Evolutionary conservation across 64 coral and sea anemone genomes (phyloP).

Genomic region (Montipora sp.): DNA sequence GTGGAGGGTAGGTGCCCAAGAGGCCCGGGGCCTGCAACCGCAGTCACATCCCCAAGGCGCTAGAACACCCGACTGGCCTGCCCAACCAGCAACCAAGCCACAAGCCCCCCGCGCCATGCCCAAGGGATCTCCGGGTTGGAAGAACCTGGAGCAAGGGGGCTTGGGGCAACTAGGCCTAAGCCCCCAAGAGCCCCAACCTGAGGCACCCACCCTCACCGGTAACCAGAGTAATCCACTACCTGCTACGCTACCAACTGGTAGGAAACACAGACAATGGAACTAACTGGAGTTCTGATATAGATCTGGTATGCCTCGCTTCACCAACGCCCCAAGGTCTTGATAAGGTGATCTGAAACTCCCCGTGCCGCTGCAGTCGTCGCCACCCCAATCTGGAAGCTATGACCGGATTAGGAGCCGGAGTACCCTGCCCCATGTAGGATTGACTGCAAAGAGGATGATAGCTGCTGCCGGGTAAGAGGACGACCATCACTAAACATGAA

Average conservation of each 20-base stretch:
- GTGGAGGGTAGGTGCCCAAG: no score
- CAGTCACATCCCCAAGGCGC: no score
- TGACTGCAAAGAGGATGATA: not conserved
- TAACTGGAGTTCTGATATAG: constrained; percentile 26
- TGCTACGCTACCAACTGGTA: no score
- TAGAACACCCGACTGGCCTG: no score
- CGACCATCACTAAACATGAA: not conserved
- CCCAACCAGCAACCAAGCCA: no score
- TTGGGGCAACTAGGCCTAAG: not conserved
- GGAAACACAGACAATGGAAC: not conserved
- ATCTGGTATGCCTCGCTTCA: constrained; percentile 16
- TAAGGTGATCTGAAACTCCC: constrained; percentile 41
- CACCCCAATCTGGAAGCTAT: constrained; percentile 44
- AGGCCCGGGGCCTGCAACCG: no score
- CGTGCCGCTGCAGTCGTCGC: not conserved
- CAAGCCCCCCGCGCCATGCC: not conserved
- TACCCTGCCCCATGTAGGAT: not conserved
- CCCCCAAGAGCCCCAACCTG: not conserved
- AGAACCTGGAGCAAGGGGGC: not conserved
- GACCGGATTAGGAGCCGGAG: not conserved
- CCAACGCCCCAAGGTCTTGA: constrained; percentile 36
- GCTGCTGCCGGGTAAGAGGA: not conserved
- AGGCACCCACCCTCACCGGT: not conserved
- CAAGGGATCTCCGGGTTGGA: not conserved
- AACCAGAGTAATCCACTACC: not conserved